Evolutionary conservation across 2,113 vertebrate species (phyloP), one percentile per base, ranked within the genome.

Genomic region (Hemiprocne comata): DNA sequence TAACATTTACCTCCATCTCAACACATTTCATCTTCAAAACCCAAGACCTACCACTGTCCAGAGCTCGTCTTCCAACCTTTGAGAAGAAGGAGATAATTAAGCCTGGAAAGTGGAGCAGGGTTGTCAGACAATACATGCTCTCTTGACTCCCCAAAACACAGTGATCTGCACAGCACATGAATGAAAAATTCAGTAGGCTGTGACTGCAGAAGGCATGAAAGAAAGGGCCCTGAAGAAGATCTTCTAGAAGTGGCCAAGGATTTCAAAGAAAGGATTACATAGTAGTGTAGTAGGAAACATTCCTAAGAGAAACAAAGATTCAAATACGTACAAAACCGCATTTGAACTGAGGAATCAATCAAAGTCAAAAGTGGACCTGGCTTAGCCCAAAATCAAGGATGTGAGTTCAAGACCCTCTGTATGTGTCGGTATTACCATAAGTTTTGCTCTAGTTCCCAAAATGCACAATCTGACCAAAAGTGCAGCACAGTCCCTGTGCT

Each of bases 401-500:
- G 8, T 28, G 57, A 44, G 16, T 50, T 87, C 40, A 75, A 53
- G 17, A 20, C n/a, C 13, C 50, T 9, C 17, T 81, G 4, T 44
- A 25, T 19, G 24, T 44, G 3, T 17, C 72, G 19, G 9, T 31
- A 24, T 80, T 58, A 19, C 21, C 3, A 1, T 9, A 70, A 40
- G 4, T 57, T 58, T 70, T 81, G 9, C 16, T 38, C 10, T 34
- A 70, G 3, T 58, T 87, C n/a, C 53, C 48, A 64, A 54, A 34
- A 70, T 6, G 3, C 11, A 31, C 28, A 74, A 31, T n/a, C 15
- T 7, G 36, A 44, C 36, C 4, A 44, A 84, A 77, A n/a, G 19
- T 60, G 31, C 74, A 20, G 19, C 40, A 13, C 13, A 42, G 40
- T 42, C 40, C 40, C 28, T n/a, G 13, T 0, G 0, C n/a, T 31